A percentile compares a stretch with the other conserved stretches of the same genome.
Conservation (phyloP, 2,113 vertebrate species). For the Otus sunia region DNA sequence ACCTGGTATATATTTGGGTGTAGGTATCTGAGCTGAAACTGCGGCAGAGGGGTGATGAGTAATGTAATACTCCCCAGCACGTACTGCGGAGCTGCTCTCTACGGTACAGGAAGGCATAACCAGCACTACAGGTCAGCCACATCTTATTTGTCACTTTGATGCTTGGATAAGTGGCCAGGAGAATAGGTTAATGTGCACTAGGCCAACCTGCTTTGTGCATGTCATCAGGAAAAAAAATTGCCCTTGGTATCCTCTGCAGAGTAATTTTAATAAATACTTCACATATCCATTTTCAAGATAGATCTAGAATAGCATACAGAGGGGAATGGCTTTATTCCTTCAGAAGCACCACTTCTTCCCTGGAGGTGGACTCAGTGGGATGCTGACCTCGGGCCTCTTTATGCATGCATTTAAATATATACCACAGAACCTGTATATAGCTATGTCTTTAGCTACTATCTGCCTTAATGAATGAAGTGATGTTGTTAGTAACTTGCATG, state of each 20-base stretch:
- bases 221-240: neutral
- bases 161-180: neutral
- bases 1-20: neutral
- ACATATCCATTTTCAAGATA: neutral
- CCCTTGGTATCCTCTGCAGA: neutral
- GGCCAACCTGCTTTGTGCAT: neutral
- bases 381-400: accelerated
- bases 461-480: neutral
- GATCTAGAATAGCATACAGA: neutral
- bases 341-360: accelerated
- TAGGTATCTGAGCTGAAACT: neutral
- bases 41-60: neutral
- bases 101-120: accelerated
- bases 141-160: neutral
- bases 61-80: neutral
- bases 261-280: neutral
- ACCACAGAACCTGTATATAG: neutral
- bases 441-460: neutral
- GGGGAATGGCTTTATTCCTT: neutral
- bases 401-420: neutral
- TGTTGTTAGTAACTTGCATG: neutral
- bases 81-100: neutral
- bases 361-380: neutral
- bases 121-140: neutral
- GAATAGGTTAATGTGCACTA: neutral